Conservation (phyloP, 2,113 vertebrate genomes). For the Butorides virescens region DNA sequence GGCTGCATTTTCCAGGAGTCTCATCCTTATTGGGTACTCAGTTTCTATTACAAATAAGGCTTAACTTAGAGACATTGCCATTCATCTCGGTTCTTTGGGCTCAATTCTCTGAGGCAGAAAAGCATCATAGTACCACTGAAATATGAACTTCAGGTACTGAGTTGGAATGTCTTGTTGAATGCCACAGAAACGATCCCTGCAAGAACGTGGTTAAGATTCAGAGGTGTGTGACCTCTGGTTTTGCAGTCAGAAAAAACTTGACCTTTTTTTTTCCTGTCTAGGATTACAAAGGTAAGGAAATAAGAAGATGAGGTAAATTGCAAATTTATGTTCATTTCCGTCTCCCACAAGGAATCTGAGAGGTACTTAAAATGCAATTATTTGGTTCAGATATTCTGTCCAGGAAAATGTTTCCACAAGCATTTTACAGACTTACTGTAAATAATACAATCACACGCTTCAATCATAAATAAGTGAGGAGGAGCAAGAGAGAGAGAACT, state of each 20-base stretch:
- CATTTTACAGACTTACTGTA: conserved; percentile 9
- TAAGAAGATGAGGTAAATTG: background rate
- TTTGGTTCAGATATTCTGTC: conserved; percentile 36
- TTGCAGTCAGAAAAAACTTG: background rate
- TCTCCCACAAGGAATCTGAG: background rate
- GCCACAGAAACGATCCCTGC: background rate
- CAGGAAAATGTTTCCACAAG: conserved; percentile 38
- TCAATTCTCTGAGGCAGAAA: background rate
- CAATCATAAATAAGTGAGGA: background rate
- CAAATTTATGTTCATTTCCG: background rate
- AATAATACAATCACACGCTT: conserved; percentile 4
- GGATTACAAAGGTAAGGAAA: background rate
- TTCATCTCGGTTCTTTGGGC: background rate
- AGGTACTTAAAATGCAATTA: conserved; percentile 10
- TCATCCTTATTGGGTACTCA: background rate
- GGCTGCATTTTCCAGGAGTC: background rate
- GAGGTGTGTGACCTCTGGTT: background rate
- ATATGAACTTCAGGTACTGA: background rate
- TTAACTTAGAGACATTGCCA: background rate
- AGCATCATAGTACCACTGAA: background rate
- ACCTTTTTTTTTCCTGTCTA: background rate
- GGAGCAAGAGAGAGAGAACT: background rate
- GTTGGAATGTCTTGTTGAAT: background rate
- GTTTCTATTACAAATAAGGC: background rate
- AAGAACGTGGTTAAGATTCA: background rate